Evolutionary conservation across 2,113 vertebrate species (phyloP).

Genomic region (Collichthys lucidus): DNA sequence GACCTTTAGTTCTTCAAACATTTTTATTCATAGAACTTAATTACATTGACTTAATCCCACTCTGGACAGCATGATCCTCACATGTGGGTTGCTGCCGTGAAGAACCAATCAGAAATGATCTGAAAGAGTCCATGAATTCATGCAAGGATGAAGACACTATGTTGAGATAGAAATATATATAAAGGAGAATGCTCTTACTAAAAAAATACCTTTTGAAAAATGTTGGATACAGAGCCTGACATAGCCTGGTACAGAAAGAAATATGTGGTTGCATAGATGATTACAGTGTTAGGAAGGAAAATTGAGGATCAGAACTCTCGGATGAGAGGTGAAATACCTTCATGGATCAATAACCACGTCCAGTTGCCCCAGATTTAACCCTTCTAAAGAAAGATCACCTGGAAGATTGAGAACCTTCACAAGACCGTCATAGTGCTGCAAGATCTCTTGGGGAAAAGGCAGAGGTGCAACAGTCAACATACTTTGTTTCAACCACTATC

Average conservation of each 20-base stretch:
- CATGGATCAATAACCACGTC: too few species aligned
- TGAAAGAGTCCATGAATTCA: conserved; percentile 33
- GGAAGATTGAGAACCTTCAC: too few species aligned
- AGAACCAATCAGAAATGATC: conserved; percentile 30
- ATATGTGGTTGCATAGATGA: conserved; percentile 79
- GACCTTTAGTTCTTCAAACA: not conserved
- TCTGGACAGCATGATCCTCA: conserved; percentile 19
- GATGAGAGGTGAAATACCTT: too few species aligned
- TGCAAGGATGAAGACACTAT: conserved; percentile 35
- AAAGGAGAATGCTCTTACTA: conserved; percentile 56
- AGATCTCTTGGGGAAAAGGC: too few species aligned
- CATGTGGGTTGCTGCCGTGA: not conserved
- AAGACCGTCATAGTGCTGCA: too few species aligned
- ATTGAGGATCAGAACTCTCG: conserved; percentile 52
- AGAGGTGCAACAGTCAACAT: too few species aligned
- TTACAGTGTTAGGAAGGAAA: conserved; percentile 58
- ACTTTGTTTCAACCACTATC: too few species aligned
- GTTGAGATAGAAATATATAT: conserved; percentile 72
- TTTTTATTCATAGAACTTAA: not conserved
- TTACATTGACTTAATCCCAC: conserved; percentile 18
- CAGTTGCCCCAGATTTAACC: too few species aligned
- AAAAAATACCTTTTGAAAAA: conserved; percentile 74
- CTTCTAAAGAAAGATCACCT: too few species aligned
- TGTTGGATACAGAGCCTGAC: conserved; percentile 51
- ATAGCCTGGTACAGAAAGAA: conserved; percentile 64